Evolutionary conservation across 2,797 vertebrate genomes (phyloP).

Genomic region (Cryptoblepharus egeriae): DNA sequence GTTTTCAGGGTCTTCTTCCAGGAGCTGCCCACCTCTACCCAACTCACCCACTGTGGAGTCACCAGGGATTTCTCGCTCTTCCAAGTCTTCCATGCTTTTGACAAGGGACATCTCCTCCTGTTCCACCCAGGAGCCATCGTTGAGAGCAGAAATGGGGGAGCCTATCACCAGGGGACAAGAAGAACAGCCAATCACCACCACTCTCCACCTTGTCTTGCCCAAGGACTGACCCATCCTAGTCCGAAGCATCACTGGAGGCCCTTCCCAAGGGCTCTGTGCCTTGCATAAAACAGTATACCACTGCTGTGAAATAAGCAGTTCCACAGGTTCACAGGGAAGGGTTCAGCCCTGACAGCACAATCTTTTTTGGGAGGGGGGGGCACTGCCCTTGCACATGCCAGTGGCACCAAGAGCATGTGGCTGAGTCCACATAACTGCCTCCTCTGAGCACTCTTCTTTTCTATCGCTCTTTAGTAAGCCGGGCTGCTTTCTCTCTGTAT

Average conservation of each 20-base stretch:
- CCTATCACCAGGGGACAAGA: slow-evolving; percentile 51
- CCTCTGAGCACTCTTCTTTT: too few relatives aligned
- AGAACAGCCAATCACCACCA: not conserved
- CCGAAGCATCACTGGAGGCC: too few relatives aligned
- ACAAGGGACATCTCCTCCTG: slow-evolving; percentile 73
- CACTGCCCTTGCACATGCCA: too few relatives aligned
- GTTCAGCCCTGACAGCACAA: too few relatives aligned
- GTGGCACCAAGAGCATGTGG: too few relatives aligned
- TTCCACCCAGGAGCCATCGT: slow-evolving; percentile 74
- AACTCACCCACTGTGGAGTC: slow-evolving; percentile 73
- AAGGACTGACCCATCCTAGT: too few relatives aligned
- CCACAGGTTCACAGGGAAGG: too few relatives aligned
- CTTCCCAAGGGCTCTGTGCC: not conserved
- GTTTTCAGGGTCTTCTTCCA: slow-evolving; percentile 57
- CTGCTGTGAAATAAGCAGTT: not conserved
- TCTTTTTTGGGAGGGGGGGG: too few relatives aligned
- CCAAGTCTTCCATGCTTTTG: slow-evolving; percentile 73
- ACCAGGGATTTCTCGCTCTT: slow-evolving; percentile 73
- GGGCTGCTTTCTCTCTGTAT: too few relatives aligned
- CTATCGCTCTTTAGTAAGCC: too few relatives aligned
- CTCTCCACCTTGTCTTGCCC: not conserved
- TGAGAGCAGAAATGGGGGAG: slow-evolving; percentile 73
- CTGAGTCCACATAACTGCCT: too few relatives aligned
- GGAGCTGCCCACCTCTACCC: slow-evolving; percentile 9
- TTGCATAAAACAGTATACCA: not conserved